Base-by-base conservation (phyloP, 2,888 invertebrate species). In the Patella ulyssiponensis region DNA sequence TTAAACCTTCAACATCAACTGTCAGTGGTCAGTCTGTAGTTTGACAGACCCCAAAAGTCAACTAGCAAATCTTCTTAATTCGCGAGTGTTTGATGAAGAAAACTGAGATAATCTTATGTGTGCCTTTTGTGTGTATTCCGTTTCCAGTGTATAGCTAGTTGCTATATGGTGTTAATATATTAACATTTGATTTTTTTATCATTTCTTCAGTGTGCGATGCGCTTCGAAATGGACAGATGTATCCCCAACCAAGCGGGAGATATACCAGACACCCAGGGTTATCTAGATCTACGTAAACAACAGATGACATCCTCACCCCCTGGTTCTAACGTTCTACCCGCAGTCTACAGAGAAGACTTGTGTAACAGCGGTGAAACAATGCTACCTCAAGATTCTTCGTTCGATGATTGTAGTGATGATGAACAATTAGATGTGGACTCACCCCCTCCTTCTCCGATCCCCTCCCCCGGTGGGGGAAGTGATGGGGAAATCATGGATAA, bases 141-240 rank as follows among this genome's bases (percentile, higher is more conserved):
- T 44, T 44, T 44, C 44, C 44, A 44, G 44, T 9, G 5, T 44
- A 44, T 44, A 44, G 44, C 44, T 44, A 44, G 44, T 44, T 44
- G 44, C 44, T 44, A 44, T 44, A 44, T 44, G n/a, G 70, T 76
- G 71, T 76, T 76, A 52, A n/a, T 53, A 71, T 69, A 71, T 54
- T 76, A 76, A 52, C 71, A 74, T 76, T 71, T 71, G 27, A 64
- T 64, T 64, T 64, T 64, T 23, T 64, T 23, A 64, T 64, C 23
- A 64, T 64, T 23, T 64, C 64, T 64, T 64, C 64, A 64, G 64
- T 23, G 52, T 81, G 78, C 71, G 70, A 86, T 86, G 86, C 81
- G 84, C 78, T 82, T 82, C 76, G 84, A 85, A 72, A 80, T 83
- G 76, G 83, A 83, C 51, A 23, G 79, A 74, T 69, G 75, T 23